phyloP scores from a whole-genome alignment of 2,888 invertebrate genomes.

The Linyphia triangularis region DNA sequence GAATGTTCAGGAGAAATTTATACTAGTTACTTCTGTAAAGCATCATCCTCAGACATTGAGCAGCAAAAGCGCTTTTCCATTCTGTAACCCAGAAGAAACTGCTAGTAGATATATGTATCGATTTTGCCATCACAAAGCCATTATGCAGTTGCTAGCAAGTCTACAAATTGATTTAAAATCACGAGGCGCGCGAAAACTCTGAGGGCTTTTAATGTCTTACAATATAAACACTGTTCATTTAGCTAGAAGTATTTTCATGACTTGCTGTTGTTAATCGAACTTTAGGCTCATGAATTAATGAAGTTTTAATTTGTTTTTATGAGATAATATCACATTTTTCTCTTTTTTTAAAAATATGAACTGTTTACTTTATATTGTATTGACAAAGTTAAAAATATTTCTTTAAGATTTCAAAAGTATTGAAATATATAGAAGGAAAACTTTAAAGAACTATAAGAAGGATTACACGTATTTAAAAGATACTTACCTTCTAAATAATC shows the following conservation, averaged over 20 bases:
- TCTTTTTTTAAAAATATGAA: no score
- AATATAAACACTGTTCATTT: neutral
- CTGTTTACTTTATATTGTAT: no score
- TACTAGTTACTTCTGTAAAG: neutral
- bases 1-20: neutral
- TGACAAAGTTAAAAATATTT: no score
- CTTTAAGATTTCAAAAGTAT: no score
- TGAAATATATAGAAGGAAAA: no score
- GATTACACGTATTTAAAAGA: no score
- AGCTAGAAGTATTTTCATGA: neutral
- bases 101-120: constrained; percentile 33
- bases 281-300: neutral
- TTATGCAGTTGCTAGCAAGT: constrained; percentile 48
- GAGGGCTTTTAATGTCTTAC: neutral
- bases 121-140: constrained; percentile 66
- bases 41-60: constrained; percentile 5
- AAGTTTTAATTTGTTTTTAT: no score
- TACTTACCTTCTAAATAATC: no score
- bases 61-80: constrained; percentile 21
- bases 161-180: constrained; percentile 68
- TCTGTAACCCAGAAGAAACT: constrained; percentile 3
- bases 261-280: neutral
- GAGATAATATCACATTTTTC: no score
- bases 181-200: constrained; percentile 14
- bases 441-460: no score